Evolutionary conservation across 2,113 vertebrate genomes (phyloP).

Genomic region (Aviceda subcristata): DNA sequence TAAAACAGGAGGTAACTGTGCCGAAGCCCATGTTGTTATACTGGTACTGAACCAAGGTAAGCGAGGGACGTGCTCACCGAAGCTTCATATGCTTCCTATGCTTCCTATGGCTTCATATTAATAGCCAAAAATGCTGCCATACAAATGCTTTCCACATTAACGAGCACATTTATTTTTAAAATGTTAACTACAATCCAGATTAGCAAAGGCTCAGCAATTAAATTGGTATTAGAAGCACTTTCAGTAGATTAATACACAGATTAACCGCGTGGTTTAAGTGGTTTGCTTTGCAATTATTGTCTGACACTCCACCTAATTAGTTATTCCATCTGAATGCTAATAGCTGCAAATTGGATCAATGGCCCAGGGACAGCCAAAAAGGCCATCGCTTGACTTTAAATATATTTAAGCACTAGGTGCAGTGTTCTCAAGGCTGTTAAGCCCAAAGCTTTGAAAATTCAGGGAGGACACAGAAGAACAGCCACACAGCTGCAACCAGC

Average conservation of each 20-base stretch:
- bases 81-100: background rate
- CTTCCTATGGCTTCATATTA: background rate
- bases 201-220: constrained; percentile 59
- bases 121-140: background rate
- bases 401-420: background rate
- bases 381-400: background rate
- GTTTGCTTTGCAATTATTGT: constrained; percentile 12
- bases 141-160: background rate
- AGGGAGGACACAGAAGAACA: background rate
- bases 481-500: background rate
- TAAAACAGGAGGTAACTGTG: background rate
- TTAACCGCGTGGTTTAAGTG: background rate
- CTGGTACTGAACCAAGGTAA: background rate
- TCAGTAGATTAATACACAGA: background rate
- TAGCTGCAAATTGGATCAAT: constrained; percentile 56
- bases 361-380: constrained; percentile 28
- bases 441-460: background rate
- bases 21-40: background rate
- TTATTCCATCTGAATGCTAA: constrained; percentile 63
- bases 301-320: constrained; percentile 13
- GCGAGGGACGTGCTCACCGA: background rate
- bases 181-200: constrained; percentile 8
- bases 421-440: background rate
- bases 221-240: constrained; percentile 39
- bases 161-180: background rate